Percentiles rank a stretch among this genome's conserved stretches.
These are phyloP conservation scores for Hemiprocne comata DNA, from an alignment of 2,113 vertebrate genomes.

Conservation along the genomic window DNA sequence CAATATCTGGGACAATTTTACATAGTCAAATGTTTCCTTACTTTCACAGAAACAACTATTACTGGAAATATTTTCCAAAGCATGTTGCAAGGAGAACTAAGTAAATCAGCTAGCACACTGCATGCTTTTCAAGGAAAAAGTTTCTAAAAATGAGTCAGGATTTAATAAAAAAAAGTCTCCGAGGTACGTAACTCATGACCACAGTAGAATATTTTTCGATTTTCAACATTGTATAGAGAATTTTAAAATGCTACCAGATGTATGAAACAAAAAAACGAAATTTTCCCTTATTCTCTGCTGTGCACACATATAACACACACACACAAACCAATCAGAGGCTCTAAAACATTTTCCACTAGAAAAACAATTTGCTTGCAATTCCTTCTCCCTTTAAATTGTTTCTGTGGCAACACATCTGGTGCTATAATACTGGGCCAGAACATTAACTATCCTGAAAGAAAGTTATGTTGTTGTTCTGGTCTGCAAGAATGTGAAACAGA, in stretches of 20 bases:
- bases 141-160: constrained; percentile 43
- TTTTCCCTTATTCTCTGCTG: neutral
- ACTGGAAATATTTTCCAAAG: neutral
- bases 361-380: neutral
- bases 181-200: constrained; percentile 35
- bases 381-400: constrained; percentile 51
- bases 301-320: neutral
- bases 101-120: neutral
- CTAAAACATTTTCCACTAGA: neutral
- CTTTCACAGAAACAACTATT: constrained; percentile 22
- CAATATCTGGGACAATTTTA: neutral
- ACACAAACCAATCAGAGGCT: neutral
- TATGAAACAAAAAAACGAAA: constrained; percentile 19
- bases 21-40: neutral
- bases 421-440: constrained; percentile 1
- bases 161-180: constrained; percentile 49
- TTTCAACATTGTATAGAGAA: constrained; percentile 24
- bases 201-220: constrained; percentile 50
- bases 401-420: constrained; percentile 57
- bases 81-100: neutral
- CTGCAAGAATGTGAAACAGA: neutral
- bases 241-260: constrained; percentile 64
- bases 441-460: neutral
- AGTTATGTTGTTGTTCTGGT: constrained; percentile 38
- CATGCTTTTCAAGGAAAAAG: neutral